Base-by-base conservation (phyloP, 2,888 invertebrate genomes). In the Volucella zonaria region DNA sequence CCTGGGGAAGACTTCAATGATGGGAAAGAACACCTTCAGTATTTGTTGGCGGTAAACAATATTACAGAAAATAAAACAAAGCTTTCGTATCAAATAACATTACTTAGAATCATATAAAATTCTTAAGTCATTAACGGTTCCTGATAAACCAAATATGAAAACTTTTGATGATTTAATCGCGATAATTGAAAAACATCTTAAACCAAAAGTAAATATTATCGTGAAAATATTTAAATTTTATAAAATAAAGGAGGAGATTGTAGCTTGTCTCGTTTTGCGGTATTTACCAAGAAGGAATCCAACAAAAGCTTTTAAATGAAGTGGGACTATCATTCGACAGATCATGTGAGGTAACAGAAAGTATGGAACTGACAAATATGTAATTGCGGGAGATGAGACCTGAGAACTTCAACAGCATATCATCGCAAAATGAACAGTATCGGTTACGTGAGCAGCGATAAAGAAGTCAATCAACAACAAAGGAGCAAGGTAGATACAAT, bases 41-140 rank as follows among this genome's bases (percentile, higher is more conserved):
- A 71, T n/a, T n/a, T 78, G 15, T 42, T 71, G 11, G 31, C 64
- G 6, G 73, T 71, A 56, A 78, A n/a, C n/a, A 42, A 31, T 42
- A 43, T 71, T 11, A 31, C 38, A 3, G 64, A 64, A 0, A 56
- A 78, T 45, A 70, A 70, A 64, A 78, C 11, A 2, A 64, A 71
- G 47, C 54, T 78, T 6, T 70, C 70, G 11, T 78, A 78, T 54
- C 23, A n/a, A 62, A 70, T 71, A 47, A 62, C 77, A 8, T 62
- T 70, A 51, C 70, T 77, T 38, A 11, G 66, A 56, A 51, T 49
- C 15, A 1, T 70, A 58, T 15, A 70, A 70, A n/a, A n/a, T n/a
- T n/a, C n/a, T n/a, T n/a, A n/a, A n/a, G 15, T 75, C 66, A 8
- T 42, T 58, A 15, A 75, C 47, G 1, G 11, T 64, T 18, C 64